Evolutionary conservation across 2,113 vertebrate species (phyloP).

Genomic region (Panthera tigris): DNA sequence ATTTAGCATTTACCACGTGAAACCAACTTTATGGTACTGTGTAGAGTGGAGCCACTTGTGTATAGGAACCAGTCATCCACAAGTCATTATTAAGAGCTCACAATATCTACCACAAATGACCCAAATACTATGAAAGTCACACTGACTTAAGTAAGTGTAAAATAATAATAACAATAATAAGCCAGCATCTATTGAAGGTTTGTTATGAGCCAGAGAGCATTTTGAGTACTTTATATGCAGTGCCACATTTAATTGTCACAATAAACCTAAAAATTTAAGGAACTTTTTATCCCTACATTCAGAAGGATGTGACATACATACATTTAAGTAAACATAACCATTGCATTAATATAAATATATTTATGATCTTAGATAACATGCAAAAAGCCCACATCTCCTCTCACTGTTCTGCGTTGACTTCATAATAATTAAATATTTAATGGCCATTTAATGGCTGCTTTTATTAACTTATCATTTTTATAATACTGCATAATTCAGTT

Average conservation of each 20-base stretch:
- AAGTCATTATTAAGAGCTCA: not conserved
- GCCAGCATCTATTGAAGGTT: not conserved
- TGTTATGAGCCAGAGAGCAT: not conserved
- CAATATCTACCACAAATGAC: not conserved
- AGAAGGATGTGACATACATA: not conserved
- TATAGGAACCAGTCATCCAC: not conserved
- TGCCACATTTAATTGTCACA: not conserved
- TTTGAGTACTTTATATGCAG: not conserved
- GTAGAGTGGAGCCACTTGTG: not conserved
- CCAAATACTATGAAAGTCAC: not conserved
- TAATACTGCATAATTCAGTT: not conserved
- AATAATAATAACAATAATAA: not conserved
- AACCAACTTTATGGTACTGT: not conserved
- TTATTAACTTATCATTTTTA: not conserved
- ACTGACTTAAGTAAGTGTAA: not conserved
- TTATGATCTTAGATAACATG: not conserved
- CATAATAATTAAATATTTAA: not conserved
- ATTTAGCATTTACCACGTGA: not conserved
- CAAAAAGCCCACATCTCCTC: not conserved
- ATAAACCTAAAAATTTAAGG: not conserved
- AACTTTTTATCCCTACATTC: not conserved
- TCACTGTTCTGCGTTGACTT: not conserved
- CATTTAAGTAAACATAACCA: not conserved
- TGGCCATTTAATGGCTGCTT: not conserved
- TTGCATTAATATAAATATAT: not conserved